phyloP scores from a whole-genome alignment of 2,888 invertebrate species.

The Lamellibrachia columna region DNA sequence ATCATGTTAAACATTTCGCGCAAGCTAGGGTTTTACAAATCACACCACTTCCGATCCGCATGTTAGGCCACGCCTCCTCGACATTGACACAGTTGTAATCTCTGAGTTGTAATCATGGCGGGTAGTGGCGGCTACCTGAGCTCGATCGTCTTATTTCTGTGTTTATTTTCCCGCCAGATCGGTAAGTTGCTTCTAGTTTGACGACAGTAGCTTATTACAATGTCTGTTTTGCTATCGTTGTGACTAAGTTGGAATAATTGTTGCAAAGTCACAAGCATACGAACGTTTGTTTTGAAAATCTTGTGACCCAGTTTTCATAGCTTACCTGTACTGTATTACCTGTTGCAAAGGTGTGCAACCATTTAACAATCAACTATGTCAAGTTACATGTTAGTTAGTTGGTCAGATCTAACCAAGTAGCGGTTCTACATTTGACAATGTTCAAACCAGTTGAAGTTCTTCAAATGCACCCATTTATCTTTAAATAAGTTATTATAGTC shows the following conservation, averaged over 20 bases:
- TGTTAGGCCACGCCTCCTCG: not conserved
- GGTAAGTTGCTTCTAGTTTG: constrained; percentile 11
- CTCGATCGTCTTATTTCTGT: not conserved
- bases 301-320: not conserved
- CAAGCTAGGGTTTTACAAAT: no score
- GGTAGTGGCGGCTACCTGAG: constrained; percentile 6
- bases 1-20: no score
- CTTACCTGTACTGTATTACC: constrained; percentile 7
- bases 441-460: no score
- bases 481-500: no score
- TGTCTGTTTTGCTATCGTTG: not conserved
- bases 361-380: not conserved
- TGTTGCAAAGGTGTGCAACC: not conserved
- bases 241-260: not conserved
- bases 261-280: not conserved
- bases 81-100: not conserved
- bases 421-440: no score
- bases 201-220: not conserved
- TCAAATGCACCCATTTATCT: no score
- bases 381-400: not conserved
- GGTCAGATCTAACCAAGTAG: not conserved
- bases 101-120: not conserved
- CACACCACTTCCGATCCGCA: not conserved
- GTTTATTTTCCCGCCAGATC: not conserved
- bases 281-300: not conserved